phyloP scores from a whole-genome alignment of 1,140 invertebrate genomes.

The Hyles vespertilio region DNA sequence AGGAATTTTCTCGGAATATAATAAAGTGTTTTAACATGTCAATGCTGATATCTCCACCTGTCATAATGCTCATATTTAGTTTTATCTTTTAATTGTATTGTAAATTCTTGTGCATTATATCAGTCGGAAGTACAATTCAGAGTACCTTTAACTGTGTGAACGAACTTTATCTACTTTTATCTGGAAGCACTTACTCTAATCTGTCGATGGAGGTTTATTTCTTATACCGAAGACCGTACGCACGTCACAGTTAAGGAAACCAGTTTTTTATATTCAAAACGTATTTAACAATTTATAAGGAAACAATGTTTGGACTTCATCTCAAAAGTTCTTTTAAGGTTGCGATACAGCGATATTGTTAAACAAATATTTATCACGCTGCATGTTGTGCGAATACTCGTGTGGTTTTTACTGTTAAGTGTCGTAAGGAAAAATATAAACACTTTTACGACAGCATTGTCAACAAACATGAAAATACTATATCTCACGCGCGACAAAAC shows the following conservation, averaged over 20 bases:
- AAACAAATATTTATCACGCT: slow-evolving; percentile 1
- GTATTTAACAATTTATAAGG: too few species aligned
- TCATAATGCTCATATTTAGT: too few species aligned
- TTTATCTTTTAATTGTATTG: too few species aligned
- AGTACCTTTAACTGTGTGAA: slow-evolving; percentile 27
- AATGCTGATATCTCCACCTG: too few species aligned
- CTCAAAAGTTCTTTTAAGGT: too few species aligned
- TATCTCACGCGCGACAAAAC: slow-evolving; percentile 16
- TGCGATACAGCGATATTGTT: not conserved
- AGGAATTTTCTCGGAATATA: too few species aligned
- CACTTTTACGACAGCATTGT: slow-evolving; percentile 13
- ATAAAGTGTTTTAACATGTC: too few species aligned
- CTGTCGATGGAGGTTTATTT: slow-evolving; percentile 35
- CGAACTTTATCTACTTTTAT: slow-evolving; percentile 37
- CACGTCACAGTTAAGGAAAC: slow-evolving; percentile 8
- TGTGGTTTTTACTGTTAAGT: too few species aligned
- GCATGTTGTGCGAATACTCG: too few species aligned
- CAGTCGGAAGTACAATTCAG: slow-evolving; percentile 23
- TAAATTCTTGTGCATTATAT: not conserved
- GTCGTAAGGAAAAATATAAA: slow-evolving; percentile 10
- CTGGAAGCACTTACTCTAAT: slow-evolving; percentile 38
- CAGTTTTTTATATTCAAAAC: slow-evolving; percentile 2
- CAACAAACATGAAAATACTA: slow-evolving; percentile 16
- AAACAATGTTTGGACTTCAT: too few species aligned
- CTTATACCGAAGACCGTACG: slow-evolving; percentile 7